Evolutionary conservation across 2,888 invertebrate genomes (phyloP), one percentile per base, ranked within the genome.

Genomic region (Pyrocoelia pectoralis): DNA sequence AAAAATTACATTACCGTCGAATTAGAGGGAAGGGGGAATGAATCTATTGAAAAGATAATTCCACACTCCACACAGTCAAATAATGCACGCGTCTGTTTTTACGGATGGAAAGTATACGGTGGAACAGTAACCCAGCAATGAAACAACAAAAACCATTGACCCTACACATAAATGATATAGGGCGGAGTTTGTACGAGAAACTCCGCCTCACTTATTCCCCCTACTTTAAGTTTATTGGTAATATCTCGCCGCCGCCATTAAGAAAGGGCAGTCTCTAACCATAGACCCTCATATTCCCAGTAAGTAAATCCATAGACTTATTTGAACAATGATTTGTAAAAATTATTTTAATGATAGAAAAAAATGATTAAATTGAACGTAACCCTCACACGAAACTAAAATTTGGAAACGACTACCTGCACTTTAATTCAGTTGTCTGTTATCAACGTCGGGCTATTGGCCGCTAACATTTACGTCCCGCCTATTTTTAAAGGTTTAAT

Each of bases 71-170:
- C n/a, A n/a, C 13, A 43, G 46, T 18, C 17, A 17, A 46, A 46
- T 46, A 46, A 46, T 46, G 46, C 17, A 43, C 38, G 38, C 28
- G 38, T 15, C 18, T 5, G 12, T 43, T 18, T 17, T 12, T 24
- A 24, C 24, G 4, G 24, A 24, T 24, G 24, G 4, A 6, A 24
- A 50, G 19, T 15, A 28, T 19, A 33, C 19, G 56, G n/a, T 56
- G 46, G 46, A 62, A 62, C 52, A 52, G 61, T 56, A 65, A 59
- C 65, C 60, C 53, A 65, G 61, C 65, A 65, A 61, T 65, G 65
- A 65, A 65, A 65, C 57, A 50, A 55, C 53, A 61, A 59, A 59
- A 67, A 57, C 52, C 67, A 48, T 64, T 67, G 67, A 67, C 64
- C 67, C 67, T 52, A 54, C 61, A n/a, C n/a, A 51, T 41, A 64